Base-by-base conservation (phyloP, 1,140 invertebrate genomes). In the Halesus radiatus region DNA sequence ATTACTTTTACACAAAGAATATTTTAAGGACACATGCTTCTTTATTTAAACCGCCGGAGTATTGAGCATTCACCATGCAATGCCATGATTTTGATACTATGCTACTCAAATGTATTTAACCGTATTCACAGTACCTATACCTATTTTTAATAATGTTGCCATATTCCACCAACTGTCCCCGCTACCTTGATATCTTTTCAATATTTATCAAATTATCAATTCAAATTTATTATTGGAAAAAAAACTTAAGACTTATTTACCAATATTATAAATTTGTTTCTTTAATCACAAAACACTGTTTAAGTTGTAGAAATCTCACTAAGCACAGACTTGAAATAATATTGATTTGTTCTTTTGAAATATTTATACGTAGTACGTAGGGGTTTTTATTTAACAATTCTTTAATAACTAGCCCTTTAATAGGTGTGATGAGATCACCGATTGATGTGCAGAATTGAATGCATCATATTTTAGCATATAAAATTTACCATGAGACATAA, bases 81-180 rank as follows among this genome's bases (percentile, higher is more conserved):
- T 45, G 37, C 37, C 37, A 45, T 45, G 37, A 45, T 45, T 45
- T 45, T 45, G 37, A 45, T 13, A 45, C 37, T 45, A 45, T 1
- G 37, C 37, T 13, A 45, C 37, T 13, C 8, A 45, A 18, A 60
- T 60, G 18, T 66, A 66, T 66, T 66, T 29, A 66, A 29, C 62
- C 29, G 3, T 26, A n/a, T 26, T 66, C 62, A 26, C n/a, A 3
- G 23, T 26, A 66, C 22, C 23, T 64, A 64, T 18, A 37, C 32
- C 37, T 60, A 66, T 29, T 66, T 66, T n/a, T 26, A 29, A n/a
- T 66, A 29, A n/a, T 26, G 62, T 66, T 66, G 62, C 62, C 62
- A 66, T 66, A 66, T 66, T 66, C 62, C 22, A 8, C 29, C 22
- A 23, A 3, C 56, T 23, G 16, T 22, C 23, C 56, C 23, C 56